phyloP scores from a whole-genome alignment of 2,113 vertebrate species.

The Eptesicus fuscus region DNA sequence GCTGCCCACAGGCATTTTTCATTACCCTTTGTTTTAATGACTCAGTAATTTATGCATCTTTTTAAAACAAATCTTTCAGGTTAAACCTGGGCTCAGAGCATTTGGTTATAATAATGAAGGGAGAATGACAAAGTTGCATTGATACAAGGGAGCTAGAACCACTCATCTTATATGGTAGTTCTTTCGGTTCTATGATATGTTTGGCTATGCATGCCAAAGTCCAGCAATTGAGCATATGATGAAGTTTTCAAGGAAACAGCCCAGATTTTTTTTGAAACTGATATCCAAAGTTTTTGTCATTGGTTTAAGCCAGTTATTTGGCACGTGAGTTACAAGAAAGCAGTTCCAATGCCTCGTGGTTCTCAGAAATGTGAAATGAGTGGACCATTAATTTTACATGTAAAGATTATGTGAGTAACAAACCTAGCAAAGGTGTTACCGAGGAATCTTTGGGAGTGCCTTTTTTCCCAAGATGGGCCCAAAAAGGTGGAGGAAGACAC shows the following conservation, averaged over 20 bases:
- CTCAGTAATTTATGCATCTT: slow-evolving; percentile 6
- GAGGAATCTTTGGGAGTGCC: slow-evolving; percentile 62
- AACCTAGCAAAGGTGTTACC: slow-evolving; percentile 42
- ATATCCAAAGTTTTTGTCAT: not conserved
- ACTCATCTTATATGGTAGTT: not conserved
- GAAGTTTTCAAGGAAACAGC: slow-evolving; percentile 11
- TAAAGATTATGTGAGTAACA: slow-evolving; percentile 33
- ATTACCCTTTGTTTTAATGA: slow-evolving; percentile 27
- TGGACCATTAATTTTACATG: slow-evolving; percentile 25
- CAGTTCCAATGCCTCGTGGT: not conserved
- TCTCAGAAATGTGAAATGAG: slow-evolving; percentile 33
- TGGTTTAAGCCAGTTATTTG: slow-evolving; percentile 29
- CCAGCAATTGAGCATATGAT: not conserved
- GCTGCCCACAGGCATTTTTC: not conserved
- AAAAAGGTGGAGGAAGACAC: slow-evolving; percentile 10
- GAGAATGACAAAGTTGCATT: slow-evolving; percentile 8
- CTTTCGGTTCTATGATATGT: not conserved
- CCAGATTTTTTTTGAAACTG: not conserved
- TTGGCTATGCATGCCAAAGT: slow-evolving; percentile 30
- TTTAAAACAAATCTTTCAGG: slow-evolving; percentile 29
- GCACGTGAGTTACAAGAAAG: not conserved
- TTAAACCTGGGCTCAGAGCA: slow-evolving; percentile 7
- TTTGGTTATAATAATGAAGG: not conserved
- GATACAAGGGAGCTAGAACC: not conserved
- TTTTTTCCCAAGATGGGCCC: slow-evolving; percentile 30